Evolutionary conservation across 2,888 invertebrate species (phyloP), one percentile per base, ranked within the genome.

Genomic region (Deilephila porcellus): DNA sequence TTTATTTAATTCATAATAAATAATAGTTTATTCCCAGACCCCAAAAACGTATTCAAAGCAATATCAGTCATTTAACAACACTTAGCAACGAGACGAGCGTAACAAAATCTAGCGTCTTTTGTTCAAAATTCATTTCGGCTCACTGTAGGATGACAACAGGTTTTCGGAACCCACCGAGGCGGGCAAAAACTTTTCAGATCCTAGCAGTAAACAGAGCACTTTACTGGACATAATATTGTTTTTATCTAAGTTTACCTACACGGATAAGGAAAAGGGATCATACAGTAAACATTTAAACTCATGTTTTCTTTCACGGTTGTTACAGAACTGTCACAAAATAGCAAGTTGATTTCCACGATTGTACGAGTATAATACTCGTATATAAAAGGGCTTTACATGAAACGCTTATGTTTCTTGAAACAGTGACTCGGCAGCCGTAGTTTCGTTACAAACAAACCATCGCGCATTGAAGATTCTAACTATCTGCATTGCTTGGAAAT

Each of bases 161-260:
- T 71, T 71, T 52, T 71, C 25, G 29, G 25, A 60, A 60, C 45
- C 71, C 71, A 71, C 25, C 34, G 25, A 60, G 25, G 1, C 60
- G 60, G 11, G 37, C n/a, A 56, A 59, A 74, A 74, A 60, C 25
- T 52, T 60, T 53, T 34, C 45, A 45, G 34, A 25, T 37, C 53
- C 53, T 45, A 52, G 17, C 70, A 71, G 67, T 72, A 74, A 74
- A 74, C 72, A 72, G 70, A 74, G n/a, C 60, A 72, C 67, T 74
- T 74, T 72, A 71, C 67, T 72, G 72, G 72, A 72, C 70, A 52
- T 74, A 60, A 70, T 72, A 71, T 73, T 73, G 73, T 60, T 73
- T 73, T 71, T 73, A 71, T 63, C 71, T 70, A 70, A 70, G 52
- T 62, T 70, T 73, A 73, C 70, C 25, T 73, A 73, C 70, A 62